phyloP scores from a whole-genome alignment of 2,797 vertebrate species.

The Thripadectes ignobilis region DNA sequence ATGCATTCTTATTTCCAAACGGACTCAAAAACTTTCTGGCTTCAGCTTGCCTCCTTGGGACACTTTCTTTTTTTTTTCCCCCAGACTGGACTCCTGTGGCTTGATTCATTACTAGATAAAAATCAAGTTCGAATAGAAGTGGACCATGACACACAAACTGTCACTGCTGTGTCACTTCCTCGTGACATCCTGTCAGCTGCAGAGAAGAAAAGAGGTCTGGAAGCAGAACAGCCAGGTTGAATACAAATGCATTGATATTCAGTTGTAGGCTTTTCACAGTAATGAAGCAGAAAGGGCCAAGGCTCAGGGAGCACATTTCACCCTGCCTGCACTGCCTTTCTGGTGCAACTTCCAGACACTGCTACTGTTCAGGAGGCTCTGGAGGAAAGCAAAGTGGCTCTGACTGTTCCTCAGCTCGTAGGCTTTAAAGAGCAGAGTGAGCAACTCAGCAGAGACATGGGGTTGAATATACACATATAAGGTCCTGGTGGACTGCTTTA shows the following conservation, averaged over 20 bases:
- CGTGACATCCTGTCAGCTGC: not conserved
- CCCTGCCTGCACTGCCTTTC: not conserved
- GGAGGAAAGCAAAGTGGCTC: not conserved
- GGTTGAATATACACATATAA: not conserved
- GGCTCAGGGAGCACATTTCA: not conserved
- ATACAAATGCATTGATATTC: conserved; percentile 32
- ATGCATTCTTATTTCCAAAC: conserved; percentile 54
- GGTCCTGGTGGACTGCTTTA: not conserved
- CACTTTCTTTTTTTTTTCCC: not conserved
- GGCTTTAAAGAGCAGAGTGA: not conserved
- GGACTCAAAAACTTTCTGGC: conserved; percentile 43
- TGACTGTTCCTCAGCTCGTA: not conserved
- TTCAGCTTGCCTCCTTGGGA: conserved; percentile 7
- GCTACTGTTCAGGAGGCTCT: not conserved
- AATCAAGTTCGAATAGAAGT: conserved; percentile 50
- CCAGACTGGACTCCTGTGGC: conserved; percentile 22
- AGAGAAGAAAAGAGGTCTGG: conserved; percentile 11
- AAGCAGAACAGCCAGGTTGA: conserved; percentile 11
- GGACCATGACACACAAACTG: conserved; percentile 22
- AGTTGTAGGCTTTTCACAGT: not conserved
- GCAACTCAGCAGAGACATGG: not conserved
- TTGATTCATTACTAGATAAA: conserved; percentile 54
- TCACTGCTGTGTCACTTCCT: conserved; percentile 32
- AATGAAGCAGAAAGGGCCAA: not conserved
- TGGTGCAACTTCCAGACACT: not conserved